Conservation (phyloP, 2,797 vertebrate species). For the Meda fulgida region DNA sequence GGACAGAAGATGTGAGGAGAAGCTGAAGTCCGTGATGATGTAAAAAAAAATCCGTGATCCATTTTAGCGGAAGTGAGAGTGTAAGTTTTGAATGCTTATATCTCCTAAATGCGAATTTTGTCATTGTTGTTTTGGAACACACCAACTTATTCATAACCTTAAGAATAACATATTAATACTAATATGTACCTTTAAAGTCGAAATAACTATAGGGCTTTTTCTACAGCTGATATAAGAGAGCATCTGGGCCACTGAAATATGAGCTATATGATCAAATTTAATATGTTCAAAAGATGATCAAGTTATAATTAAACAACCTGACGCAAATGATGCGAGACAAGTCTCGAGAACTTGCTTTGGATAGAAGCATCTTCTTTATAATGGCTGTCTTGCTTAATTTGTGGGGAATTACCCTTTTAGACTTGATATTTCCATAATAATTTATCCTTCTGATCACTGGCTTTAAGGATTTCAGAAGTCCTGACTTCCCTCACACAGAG, state of each 20-base stretch:
- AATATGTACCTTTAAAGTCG: not conserved
- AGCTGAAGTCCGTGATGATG: too few relatives aligned
- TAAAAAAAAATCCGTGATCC: too few relatives aligned
- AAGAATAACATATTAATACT: too few relatives aligned
- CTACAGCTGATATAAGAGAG: not conserved
- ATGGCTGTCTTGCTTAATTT: not conserved
- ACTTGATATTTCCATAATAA: not conserved
- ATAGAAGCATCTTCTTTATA: not conserved
- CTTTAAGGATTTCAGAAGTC: not conserved
- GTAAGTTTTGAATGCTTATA: too few relatives aligned
- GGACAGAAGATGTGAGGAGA: too few relatives aligned
- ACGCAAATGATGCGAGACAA: not conserved
- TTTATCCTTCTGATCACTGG: not conserved
- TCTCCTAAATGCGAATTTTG: too few relatives aligned
- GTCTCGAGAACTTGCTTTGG: not conserved
- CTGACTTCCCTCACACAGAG: not conserved
- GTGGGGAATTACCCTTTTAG: not conserved
- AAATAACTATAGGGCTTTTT: not conserved
- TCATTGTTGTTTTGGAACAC: too few relatives aligned
- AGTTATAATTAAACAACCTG: not conserved
- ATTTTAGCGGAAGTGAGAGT: too few relatives aligned
- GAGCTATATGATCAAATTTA: not conserved
- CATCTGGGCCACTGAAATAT: not conserved
- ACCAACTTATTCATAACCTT: too few relatives aligned
- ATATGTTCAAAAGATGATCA: not conserved